phyloP scores from a whole-genome alignment of 2,113 vertebrate genomes.

The Marmota monax region DNA sequence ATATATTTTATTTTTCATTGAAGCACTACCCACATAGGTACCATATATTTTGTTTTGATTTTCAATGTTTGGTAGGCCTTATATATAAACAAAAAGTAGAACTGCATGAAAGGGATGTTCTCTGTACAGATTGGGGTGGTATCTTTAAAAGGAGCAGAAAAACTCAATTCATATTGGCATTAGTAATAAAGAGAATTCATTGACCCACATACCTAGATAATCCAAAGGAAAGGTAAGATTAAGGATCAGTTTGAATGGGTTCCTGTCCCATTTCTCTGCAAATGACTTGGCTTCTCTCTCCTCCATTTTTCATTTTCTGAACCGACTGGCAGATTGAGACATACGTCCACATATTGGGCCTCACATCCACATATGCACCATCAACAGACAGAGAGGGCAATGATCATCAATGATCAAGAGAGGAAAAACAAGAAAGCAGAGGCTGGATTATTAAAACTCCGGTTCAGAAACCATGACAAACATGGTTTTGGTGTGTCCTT shows the following conservation, averaged over 20 bases:
- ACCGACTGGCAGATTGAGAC: neutral
- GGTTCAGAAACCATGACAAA: neutral
- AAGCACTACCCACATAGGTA: too few species aligned
- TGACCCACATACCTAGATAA: neutral
- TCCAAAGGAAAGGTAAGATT: neutral
- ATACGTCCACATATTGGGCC: neutral
- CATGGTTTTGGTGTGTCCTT: neutral
- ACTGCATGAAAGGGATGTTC: neutral
- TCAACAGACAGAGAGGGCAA: neutral
- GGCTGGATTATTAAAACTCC: neutral
- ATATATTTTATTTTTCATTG: neutral
- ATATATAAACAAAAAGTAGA: neutral
- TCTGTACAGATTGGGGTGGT: neutral
- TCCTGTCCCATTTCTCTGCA: neutral
- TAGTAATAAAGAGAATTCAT: neutral
- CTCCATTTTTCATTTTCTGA: neutral
- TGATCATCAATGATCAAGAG: neutral
- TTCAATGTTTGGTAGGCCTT: neutral
- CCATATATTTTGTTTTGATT: neutral
- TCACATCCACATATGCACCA: too few species aligned
- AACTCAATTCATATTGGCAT: neutral
- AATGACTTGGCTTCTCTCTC: neutral
- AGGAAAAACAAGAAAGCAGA: neutral
- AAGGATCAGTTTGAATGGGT: neutral
- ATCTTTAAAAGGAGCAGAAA: neutral